Evolutionary conservation across 2,797 vertebrate genomes (phyloP).

Genomic region (Manis javanica): DNA sequence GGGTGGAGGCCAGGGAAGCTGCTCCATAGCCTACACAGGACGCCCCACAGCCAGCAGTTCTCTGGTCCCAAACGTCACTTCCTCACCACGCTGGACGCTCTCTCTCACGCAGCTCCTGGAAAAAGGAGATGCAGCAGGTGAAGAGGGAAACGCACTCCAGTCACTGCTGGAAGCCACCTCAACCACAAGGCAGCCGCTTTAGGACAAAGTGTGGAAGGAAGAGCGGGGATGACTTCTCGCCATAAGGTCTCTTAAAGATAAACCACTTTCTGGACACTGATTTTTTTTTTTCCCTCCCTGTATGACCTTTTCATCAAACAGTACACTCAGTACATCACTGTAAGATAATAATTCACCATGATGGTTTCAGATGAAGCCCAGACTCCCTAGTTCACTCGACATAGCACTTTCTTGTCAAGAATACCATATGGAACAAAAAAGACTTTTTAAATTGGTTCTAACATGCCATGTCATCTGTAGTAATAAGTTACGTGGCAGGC

Average conservation of each 20-base stretch:
- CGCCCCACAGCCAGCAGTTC: not conserved
- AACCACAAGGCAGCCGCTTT: not conserved
- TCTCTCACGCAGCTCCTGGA: not conserved
- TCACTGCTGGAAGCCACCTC: not conserved
- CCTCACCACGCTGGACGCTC: not conserved
- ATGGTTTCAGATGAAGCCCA: not conserved
- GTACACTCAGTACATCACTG: not conserved
- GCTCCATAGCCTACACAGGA: not conserved
- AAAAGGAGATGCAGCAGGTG: not conserved
- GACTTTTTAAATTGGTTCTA: not conserved
- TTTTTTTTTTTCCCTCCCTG: not conserved
- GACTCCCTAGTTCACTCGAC: not conserved
- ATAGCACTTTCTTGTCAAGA: not conserved
- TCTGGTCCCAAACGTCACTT: not conserved
- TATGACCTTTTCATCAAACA: not conserved
- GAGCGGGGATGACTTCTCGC: not conserved
- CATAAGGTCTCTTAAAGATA: not conserved
- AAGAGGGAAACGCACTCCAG: not conserved
- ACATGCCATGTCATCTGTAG: not conserved
- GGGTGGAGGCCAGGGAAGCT: not conserved
- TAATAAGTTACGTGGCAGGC: not conserved
- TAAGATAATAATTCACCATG: not conserved
- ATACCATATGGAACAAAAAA: not conserved
- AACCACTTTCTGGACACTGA: not conserved
- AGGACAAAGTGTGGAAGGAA: not conserved